Percentiles rank a stretch among this genome's conserved stretches.
Evolutionary conservation across 2,113 vertebrate genomes (phyloP).

Genomic region (Melanerpes aurifrons): DNA sequence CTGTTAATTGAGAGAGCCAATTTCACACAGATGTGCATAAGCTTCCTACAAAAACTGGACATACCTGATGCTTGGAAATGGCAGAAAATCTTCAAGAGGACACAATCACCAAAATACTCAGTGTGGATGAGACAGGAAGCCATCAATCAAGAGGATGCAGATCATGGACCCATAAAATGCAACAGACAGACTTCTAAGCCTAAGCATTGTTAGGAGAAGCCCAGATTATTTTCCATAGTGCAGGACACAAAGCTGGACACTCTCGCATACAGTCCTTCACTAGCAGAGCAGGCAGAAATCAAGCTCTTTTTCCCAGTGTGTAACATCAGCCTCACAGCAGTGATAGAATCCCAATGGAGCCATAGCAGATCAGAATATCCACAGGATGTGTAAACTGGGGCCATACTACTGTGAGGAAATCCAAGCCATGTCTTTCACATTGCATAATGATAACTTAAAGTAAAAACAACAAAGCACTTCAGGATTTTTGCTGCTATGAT

Average conservation of each 20-base stretch:
- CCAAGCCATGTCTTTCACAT: background rate
- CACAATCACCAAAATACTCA: background rate
- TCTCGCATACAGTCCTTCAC: background rate
- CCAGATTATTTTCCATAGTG: background rate
- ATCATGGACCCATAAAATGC: background rate
- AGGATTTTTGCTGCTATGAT: background rate
- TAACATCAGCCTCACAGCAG: accelerated
- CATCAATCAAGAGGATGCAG: background rate
- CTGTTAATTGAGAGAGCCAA: accelerated
- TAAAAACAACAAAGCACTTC: background rate
- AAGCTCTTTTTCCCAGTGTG: accelerated
- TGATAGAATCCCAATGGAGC: background rate
- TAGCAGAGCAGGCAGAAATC: background rate
- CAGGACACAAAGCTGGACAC: background rate
- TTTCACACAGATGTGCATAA: background rate
- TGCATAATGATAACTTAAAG: background rate
- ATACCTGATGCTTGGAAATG: background rate
- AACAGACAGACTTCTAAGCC: background rate
- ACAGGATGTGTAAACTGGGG: background rate
- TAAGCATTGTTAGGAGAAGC: background rate
- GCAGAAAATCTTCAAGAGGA: background rate
- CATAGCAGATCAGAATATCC: background rate
- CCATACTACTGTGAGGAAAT: background rate
- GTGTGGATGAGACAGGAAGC: background rate
- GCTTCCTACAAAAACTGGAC: background rate